A percentile compares a stretch with the other conserved stretches of the same genome.
These are phyloP conservation scores for Brachionus angularis DNA, from an alignment of 1,140 invertebrate genomes.

Conservation along the genomic window DNA sequence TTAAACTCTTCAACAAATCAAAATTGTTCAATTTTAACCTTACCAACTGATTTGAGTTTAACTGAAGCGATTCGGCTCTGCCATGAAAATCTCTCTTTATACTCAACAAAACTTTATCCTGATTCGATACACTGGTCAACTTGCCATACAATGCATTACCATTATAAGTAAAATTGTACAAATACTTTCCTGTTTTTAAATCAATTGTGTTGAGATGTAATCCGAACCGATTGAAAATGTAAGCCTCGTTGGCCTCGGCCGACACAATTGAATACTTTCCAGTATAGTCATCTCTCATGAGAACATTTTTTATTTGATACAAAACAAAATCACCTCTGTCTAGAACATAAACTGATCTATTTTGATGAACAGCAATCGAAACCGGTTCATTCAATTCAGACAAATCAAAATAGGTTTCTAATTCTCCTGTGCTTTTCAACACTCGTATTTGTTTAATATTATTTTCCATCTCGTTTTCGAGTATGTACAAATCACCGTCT, in stretches of 20 bases:
- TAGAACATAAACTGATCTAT: slow-evolving; percentile 81
- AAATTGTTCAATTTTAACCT: slow-evolving; percentile 74
- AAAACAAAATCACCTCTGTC: slow-evolving; percentile 77
- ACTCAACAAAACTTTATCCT: slow-evolving; percentile 78
- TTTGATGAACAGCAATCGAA: slow-evolving; percentile 78
- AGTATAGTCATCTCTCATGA: slow-evolving; percentile 79
- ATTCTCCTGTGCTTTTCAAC: slow-evolving; percentile 84
- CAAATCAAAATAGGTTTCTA: slow-evolving; percentile 81
- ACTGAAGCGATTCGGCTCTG: slow-evolving; percentile 67
- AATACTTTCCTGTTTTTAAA: slow-evolving; percentile 81
- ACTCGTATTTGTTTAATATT: slow-evolving; percentile 80
- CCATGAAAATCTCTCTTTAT: slow-evolving; percentile 79
- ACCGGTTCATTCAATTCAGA: slow-evolving; percentile 86
- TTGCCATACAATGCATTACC: slow-evolving; percentile 93
- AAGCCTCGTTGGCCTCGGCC: slow-evolving; percentile 81
- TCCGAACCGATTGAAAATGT: slow-evolving; percentile 90
- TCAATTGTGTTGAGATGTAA: slow-evolving; percentile 87
- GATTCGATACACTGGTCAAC: slow-evolving; percentile 81
- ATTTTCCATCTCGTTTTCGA: slow-evolving; percentile 73
- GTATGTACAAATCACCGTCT: slow-evolving; percentile 84
- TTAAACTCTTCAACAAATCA: slow-evolving; percentile 80
- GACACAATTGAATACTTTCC: slow-evolving; percentile 86
- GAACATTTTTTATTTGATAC: slow-evolving; percentile 78
- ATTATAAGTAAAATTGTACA: slow-evolving; percentile 88
- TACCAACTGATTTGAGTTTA: slow-evolving; percentile 69